Base-by-base conservation (phyloP, 1,140 invertebrate species). In the Pectinophora gossypiella region DNA sequence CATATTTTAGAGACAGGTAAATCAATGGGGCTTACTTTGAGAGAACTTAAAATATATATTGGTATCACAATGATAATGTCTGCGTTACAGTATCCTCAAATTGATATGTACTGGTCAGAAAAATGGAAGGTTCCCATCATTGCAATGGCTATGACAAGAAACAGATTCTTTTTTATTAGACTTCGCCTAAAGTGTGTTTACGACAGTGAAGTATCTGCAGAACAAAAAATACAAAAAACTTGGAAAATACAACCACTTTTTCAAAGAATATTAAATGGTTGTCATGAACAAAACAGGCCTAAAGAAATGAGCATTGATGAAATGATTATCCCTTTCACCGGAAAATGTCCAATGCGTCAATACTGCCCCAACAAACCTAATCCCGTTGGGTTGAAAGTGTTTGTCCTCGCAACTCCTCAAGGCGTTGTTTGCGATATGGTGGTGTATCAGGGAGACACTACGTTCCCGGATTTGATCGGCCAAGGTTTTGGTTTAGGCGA, bases 211-310 rank as follows among this genome's bases (percentile, higher is more conserved):
- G 18, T 47, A 15, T 15, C 9, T 18, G 21, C 9, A 23, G 45
- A 47, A 9, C 21, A 47, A 15, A 9, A 15, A 9, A 5, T n/a
- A 9, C 1, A 32, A 47, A 23, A 47, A 15, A 12, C 27, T 3
- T 47, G 45, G 45, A 47, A 47, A 47, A 18, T 47, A 4, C 45
- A 22, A 27, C 45, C 45, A 15, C 10, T 47, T 3, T 3, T 47
- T 27, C 13, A 47, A 13, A 47, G 15, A 47, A 16, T 47, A n/a
- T 4, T 47, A 10, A 4, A 22, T 2, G 45, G 45, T 4, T 47
- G 45, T 16, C 45, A 16, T n/a, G 27, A 27, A 9, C 45, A 47
- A 47, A 15, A 16, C 3, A 47, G 27, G 27, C n/a, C 15, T 9
- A 23, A 47, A 32, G 5, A 16, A 7, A 5, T 47, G 5, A 27